Base-by-base conservation (phyloP, 1,140 invertebrate genomes). In the Phthorimaea operculella region DNA sequence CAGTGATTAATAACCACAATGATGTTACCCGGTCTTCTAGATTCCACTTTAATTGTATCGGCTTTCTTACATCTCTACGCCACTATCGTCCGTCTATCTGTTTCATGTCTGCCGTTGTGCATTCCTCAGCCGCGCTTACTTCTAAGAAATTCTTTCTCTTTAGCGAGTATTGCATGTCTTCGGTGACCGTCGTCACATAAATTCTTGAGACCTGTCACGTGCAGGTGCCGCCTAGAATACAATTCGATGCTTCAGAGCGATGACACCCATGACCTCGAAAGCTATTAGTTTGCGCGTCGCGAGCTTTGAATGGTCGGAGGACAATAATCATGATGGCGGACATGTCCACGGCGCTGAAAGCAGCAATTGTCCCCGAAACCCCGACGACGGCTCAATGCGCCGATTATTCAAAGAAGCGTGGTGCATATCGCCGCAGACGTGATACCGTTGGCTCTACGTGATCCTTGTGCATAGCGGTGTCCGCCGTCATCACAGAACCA, bases 381-480 rank as follows among this genome's bases (percentile, higher is more conserved):
- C 33, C 45, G 44, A 17, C 45, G 44, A 17, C 44, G 44, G 12
- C 44, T 58, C 51, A 55, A 44, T 59, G 61, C 64, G 54, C 61
- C 57, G 60, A 68, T 74, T 79, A 80, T 80, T 78, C 67, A 76
- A 80, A 80, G 76, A 62, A 73, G 64, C 56, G 50, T 50, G 64
- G 61, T 73, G 63, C 68, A 72, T 69, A 63, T 55, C 56, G 53
- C 59, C 47, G 58, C 55, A 53, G 50, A 51, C 58, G 42, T 45
- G 48, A 60, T 77, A 77, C 77, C 76, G 79, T 83, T 79, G 66
- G 18, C 59, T 59, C 66, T 74, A 80, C 73, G 79, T 79, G 77
- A 73, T 76, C 64, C 70, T 74, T 68, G 59, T 72, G 65, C 62
- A 70, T 67, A 70, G 64, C 65, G 65, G 67, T 51, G 57, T 42